These are phyloP conservation scores for Acanthopleura granulata DNA, from an alignment of 2,888 invertebrate genomes.

Conservation along the genomic window DNA sequence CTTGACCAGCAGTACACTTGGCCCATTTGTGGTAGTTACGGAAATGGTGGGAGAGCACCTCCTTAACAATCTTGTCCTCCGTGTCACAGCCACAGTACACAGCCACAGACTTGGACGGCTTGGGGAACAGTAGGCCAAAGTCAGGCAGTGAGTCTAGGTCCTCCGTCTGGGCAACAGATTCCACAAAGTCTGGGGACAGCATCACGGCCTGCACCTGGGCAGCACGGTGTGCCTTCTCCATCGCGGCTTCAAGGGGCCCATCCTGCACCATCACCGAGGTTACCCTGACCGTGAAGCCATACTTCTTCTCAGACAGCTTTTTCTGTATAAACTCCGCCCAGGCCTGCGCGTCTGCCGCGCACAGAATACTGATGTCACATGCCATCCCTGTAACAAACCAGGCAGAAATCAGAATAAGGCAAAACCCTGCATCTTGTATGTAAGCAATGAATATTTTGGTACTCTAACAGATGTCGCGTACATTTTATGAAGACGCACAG, in stretches of 20 bases:
- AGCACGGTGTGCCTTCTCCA: neutral
- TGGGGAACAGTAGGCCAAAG: neutral
- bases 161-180: neutral
- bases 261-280: neutral
- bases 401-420: neutral
- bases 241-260: neutral
- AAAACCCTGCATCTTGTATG: too few species aligned
- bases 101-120: neutral
- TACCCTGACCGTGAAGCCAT: neutral
- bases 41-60: neutral
- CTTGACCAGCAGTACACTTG: neutral
- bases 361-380: constrained; percentile 9
- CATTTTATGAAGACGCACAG: too few species aligned
- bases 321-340: neutral
- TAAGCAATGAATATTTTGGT: too few species aligned
- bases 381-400: neutral
- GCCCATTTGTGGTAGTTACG: neutral
- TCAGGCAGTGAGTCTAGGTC: neutral
- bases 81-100: constrained; percentile 1
- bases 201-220: neutral
- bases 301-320: neutral
- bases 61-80: neutral
- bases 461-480: too few species aligned
- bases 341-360: constrained; percentile 1
- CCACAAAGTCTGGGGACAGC: neutral